phyloP scores from a whole-genome alignment of 2,113 vertebrate genomes.

The Embiotoca jacksoni region DNA sequence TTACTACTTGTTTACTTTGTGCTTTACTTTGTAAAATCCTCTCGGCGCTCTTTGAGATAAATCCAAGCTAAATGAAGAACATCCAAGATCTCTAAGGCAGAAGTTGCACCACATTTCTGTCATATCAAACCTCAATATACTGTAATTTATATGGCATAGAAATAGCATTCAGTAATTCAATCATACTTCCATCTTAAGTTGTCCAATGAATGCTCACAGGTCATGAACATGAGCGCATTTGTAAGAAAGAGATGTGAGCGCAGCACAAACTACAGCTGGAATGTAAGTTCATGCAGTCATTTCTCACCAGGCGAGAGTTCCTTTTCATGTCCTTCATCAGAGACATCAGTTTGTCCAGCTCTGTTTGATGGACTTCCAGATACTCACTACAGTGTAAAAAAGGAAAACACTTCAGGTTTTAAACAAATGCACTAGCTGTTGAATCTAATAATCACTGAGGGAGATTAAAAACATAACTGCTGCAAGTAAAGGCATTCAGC shows the following conservation, averaged over 20 bases:
- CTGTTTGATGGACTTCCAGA: conserved; percentile 94
- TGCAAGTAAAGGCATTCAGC: background rate
- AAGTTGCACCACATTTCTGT: too few relatives aligned
- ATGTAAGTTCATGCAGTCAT: background rate
- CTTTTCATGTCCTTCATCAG: conserved; percentile 98
- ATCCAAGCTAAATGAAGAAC: too few relatives aligned
- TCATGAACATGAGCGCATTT: too few relatives aligned
- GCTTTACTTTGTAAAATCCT: too few relatives aligned
- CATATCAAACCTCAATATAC: too few relatives aligned
- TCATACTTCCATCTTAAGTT: too few relatives aligned
- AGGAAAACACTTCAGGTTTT: background rate
- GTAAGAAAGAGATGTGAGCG: background rate
- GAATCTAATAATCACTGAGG: background rate
- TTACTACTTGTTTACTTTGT: too few relatives aligned
- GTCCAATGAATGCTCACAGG: too few relatives aligned
- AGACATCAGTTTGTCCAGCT: conserved; percentile 93
- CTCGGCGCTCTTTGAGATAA: too few relatives aligned
- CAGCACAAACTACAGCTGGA: background rate
- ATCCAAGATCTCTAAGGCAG: too few relatives aligned
- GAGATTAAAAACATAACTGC: background rate
- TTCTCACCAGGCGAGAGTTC: conserved; percentile 95
- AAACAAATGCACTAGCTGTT: background rate
- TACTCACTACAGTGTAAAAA: conserved; percentile 87
- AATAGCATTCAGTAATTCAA: too few relatives aligned
- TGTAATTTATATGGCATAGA: too few relatives aligned